Base-by-base conservation (phyloP, 2,113 vertebrate species). In the Pomatorhinus ruficollis region DNA sequence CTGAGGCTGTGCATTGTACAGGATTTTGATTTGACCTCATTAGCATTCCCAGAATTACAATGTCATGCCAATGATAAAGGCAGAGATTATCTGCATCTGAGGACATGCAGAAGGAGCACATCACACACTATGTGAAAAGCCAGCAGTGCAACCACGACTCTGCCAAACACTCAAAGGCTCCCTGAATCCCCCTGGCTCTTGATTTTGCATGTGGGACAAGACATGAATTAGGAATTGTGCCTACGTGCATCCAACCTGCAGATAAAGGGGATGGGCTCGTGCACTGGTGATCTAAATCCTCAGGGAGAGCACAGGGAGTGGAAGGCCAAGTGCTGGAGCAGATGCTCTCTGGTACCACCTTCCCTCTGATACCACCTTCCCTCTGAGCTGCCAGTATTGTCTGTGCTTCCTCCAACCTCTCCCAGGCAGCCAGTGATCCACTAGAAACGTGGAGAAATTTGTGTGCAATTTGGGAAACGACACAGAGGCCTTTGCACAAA, bases 21-120 rank as follows among this genome's bases (percentile, higher is more conserved):
- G 76, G 23, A 42, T 89, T 93, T 45, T 66, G 59, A 91, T 93
- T 35, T 92, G 72, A 89, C 90, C 90, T 94, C 88, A 92, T 96
- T 93, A 93, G 91, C 71, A 83, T 49, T 76, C 71, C 79, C 87
- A 84, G 76, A 95, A 93, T 86, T 92, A 87, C 92, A 96, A 83
- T 93, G 94, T 93, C 91, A 76, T 7, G 9, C 23, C 87, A 83
- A 23, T 71, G 81, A 86, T 45, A 85, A 89, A 82, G 78, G 88
- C 18, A 68, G 87, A 80, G 89, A 63, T 63, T 75, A 80, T 35
- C 77, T 89, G 76, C 90, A 39, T 25, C 69, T 70, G 28, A 61
- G 70, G 63, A 52, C 89, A 61, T 3, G 37, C 54, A 78, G 40
- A 86, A 85, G 88, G 68, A 88, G 40, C 35, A 66, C 31, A 75